Conservation (phyloP, 2,888 invertebrate genomes). For the Tetranychus truncatus region DNA sequence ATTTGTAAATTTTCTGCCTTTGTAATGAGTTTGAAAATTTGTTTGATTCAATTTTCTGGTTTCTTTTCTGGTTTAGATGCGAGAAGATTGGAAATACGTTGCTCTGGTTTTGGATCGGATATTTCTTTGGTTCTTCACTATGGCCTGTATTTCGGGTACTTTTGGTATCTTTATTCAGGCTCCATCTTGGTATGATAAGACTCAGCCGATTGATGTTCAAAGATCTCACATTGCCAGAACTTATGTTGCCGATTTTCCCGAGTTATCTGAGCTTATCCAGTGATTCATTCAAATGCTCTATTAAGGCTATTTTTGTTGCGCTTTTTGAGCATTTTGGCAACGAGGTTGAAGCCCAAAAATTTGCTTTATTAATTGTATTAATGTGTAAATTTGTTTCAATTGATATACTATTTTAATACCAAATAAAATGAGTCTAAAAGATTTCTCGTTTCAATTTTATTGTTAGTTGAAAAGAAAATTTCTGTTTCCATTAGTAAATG, state of each 20-base stretch:
- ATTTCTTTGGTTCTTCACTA: constrained; percentile 74
- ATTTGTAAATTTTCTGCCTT: no score
- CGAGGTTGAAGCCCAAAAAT: no score
- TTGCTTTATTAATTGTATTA: no score
- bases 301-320: no score
- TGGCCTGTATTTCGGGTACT: constrained; percentile 69
- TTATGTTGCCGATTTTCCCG: background rate
- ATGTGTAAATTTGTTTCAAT: no score
- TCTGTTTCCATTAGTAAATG: no score
- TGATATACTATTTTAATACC: no score
- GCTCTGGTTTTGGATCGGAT: constrained; percentile 82
- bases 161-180: constrained; percentile 47
- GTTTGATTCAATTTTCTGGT: constrained; percentile 20
- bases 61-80: constrained; percentile 47
- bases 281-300: background rate
- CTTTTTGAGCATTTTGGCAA: no score
- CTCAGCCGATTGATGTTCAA: constrained; percentile 68
- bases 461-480: no score
- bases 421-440: no score
- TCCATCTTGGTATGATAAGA: constrained; percentile 74
- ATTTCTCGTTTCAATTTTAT: no score
- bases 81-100: constrained; percentile 89
- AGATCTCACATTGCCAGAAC: constrained; percentile 74
- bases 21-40: background rate
- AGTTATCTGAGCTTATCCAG: background rate